Conservation (phyloP, 64 coral and sea anemone species). For the Trachythela sp. region DNA sequence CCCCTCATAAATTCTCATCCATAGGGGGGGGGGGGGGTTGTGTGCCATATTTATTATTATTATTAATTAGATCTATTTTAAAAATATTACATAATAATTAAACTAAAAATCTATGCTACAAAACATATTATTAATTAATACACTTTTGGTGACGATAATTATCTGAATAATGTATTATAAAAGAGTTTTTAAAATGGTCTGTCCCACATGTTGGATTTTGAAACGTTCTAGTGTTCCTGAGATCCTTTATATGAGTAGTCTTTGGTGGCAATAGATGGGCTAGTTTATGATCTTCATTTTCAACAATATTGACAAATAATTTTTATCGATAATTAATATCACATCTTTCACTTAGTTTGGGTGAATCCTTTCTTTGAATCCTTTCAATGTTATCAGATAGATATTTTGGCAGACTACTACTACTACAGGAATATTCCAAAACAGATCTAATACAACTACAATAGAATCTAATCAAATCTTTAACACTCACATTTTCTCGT, state of each 20-base stretch:
- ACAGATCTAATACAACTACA: neutral
- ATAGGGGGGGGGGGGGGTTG: too few species aligned
- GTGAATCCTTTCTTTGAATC: constrained; percentile 15
- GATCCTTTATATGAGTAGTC: neutral
- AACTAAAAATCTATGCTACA: too few species aligned
- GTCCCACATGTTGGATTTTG: neutral
- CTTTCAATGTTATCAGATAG: constrained; percentile 24
- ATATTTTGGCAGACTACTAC: constrained; percentile 6
- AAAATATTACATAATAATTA: too few species aligned
- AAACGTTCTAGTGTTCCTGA: constrained; percentile 1
- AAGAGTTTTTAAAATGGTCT: neutral
- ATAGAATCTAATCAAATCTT: constrained; percentile 14
- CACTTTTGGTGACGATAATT: too few species aligned
- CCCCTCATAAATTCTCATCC: too few species aligned
- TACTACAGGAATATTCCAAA: neutral
- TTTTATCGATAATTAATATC: neutral
- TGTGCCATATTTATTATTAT: too few species aligned
- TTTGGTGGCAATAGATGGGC: neutral
- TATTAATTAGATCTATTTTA: too few species aligned
- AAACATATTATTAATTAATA: too few species aligned
- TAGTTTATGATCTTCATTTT: neutral
- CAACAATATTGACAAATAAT: neutral
- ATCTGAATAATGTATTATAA: neutral
- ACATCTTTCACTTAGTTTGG: neutral
- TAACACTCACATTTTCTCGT: constrained; percentile 9